Evolutionary conservation across 2,888 invertebrate species (phyloP), one percentile per base, ranked within the genome.

Genomic region (Ectemnius cavifrons): DNA sequence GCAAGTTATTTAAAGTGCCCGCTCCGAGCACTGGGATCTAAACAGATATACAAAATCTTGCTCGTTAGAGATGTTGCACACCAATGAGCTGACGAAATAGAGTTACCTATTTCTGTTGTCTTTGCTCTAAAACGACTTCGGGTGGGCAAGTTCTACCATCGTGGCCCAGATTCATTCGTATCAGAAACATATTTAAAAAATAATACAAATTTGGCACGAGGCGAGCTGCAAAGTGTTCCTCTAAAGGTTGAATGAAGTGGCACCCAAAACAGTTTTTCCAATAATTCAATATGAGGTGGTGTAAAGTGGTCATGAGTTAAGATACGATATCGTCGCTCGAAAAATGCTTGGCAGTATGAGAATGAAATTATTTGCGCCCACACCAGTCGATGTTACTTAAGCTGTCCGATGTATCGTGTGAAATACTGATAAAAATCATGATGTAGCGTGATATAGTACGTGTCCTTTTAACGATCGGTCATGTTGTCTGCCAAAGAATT

Each of bases 11-110:
- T 80, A 89, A 49, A 56, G 88, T 85, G 84, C 87, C 88, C 78
- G 88, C 71, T 76, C 86, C 87, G 75, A 86, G 79, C 77, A 87
- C 76, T 67, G 89, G 89, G 66, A 90, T 89, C 90, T 90, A 89
- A 89, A 90, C 87, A 89, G 84, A 89, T 85, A 69, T 75, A 80
- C 64, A 86, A 87, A 86, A 83, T 83, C 86, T 87, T 71, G 75
- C 79, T 83, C 66, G 77, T 88, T 88, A 77, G 56, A 47, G 77
- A 68, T 47, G 71, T 62, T 62, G 4, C 6, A 46, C 47, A 8
- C 45, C 18, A 23, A 28, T 61, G 65, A 66, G 37, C 37, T 37
- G 37, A 37, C 37, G 37, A 11, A 37, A 37, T 27, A 71, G 66
- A 76, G 16, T 20, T 18, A 18, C 16, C 46, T 58, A 71, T 58